Percentiles rank a stretch among this genome's conserved stretches.
phyloP scores from a whole-genome alignment of 2,113 vertebrate species.

The Myxocyprinus asiaticus region DNA sequence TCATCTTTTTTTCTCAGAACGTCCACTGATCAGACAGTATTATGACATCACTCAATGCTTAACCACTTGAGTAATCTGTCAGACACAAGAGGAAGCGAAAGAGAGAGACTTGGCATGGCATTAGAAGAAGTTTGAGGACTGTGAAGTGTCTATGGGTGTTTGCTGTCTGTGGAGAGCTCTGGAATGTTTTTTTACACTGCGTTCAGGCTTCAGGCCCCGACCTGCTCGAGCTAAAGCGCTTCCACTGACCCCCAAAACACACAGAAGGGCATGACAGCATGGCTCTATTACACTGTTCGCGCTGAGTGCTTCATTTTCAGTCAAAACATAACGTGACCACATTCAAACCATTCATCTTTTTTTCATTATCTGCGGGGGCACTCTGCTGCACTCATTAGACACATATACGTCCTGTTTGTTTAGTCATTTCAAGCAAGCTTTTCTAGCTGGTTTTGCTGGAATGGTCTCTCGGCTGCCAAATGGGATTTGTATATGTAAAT shows the following conservation, averaged over 20 bases:
- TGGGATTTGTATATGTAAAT: constrained; percentile 80
- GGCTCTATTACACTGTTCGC: background rate
- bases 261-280: constrained; percentile 7
- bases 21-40: constrained; percentile 13
- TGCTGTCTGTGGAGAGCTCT: constrained; percentile 52
- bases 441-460: constrained; percentile 68
- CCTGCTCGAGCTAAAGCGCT: constrained; percentile 43
- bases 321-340: constrained; percentile 17
- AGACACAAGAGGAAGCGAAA: constrained; percentile 18
- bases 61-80: constrained; percentile 30
- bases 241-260: constrained; percentile 47
- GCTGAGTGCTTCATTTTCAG: background rate
- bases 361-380: constrained; percentile 20
- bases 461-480: constrained; percentile 68
- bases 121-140: constrained; percentile 27
- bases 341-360: constrained; percentile 11
- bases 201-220: constrained; percentile 56
- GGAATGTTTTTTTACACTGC: constrained; percentile 58
- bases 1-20: background rate
- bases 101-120: background rate
- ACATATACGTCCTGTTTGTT: constrained; percentile 38
- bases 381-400: background rate
- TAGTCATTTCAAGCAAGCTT: constrained; percentile 60
- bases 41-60: constrained; percentile 46
- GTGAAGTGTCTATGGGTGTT: constrained; percentile 22